These are phyloP conservation scores for Globia sparganii DNA, from an alignment of 2,888 invertebrate species.

Conservation along the genomic window DNA sequence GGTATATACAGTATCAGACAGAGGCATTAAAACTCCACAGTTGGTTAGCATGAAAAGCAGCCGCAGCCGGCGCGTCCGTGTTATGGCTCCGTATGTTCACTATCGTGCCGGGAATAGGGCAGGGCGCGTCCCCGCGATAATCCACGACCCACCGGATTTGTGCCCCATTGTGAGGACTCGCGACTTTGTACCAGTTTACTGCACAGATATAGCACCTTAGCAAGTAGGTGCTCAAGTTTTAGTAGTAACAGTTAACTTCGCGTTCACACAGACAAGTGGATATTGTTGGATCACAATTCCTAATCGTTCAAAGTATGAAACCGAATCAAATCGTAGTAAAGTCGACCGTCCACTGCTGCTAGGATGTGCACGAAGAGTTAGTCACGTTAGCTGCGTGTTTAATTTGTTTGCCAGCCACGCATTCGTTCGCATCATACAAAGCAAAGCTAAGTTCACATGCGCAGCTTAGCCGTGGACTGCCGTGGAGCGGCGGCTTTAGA, in stretches of 20 bases:
- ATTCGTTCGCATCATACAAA: too few species aligned
- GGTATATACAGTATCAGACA: not conserved
- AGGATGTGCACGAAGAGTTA: not conserved
- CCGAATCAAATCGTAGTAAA: not conserved
- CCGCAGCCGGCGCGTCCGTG: not conserved
- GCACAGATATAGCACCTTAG: not conserved
- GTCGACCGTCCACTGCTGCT: not conserved
- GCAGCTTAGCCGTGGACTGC: too few species aligned
- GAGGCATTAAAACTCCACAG: too few species aligned
- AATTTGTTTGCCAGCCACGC: too few species aligned
- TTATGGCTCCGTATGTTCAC: slow-evolving; percentile 32
- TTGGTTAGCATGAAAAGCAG: too few species aligned
- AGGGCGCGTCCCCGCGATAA: slow-evolving; percentile 34
- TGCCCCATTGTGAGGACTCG: slow-evolving; percentile 38
- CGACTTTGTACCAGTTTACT: slow-evolving; percentile 37
- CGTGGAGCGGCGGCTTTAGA: not conserved
- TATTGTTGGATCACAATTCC: not conserved
- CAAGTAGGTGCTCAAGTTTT: slow-evolving; percentile 5
- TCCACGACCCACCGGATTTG: slow-evolving; percentile 32
- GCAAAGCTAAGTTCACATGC: not conserved
- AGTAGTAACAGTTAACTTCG: not conserved
- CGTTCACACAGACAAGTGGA: not conserved
- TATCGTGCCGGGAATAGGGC: slow-evolving; percentile 1
- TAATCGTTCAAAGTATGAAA: not conserved
- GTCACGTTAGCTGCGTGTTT: not conserved